Percentiles rank a stretch among this genome's conserved stretches.
These are phyloP conservation scores for Pyralis farinalis DNA, from an alignment of 2,888 invertebrate genomes.

Conservation along the genomic window DNA sequence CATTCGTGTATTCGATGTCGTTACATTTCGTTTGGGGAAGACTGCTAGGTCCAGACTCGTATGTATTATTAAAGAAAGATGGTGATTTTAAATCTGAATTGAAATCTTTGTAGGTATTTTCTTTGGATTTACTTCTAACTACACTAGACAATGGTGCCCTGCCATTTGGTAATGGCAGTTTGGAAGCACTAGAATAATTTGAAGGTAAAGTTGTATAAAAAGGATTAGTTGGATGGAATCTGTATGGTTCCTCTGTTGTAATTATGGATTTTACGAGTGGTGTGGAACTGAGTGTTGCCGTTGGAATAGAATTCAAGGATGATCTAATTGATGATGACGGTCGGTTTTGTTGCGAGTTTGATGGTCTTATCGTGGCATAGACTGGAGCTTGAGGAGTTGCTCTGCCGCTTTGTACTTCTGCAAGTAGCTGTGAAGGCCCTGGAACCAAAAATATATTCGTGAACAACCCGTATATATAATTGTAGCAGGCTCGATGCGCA, in stretches of 20 bases:
- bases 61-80: slow-evolving; percentile 39
- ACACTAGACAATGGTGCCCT: slow-evolving; percentile 48
- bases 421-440: slow-evolving; percentile 71
- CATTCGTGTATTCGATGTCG: slow-evolving; percentile 37
- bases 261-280: slow-evolving; percentile 53
- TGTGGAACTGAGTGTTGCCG: slow-evolving; percentile 48
- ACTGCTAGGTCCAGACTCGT: slow-evolving; percentile 47
- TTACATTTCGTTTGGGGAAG: slow-evolving; percentile 41
- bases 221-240: slow-evolving; percentile 72
- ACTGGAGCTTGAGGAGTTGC: slow-evolving; percentile 68
- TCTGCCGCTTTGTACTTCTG: slow-evolving; percentile 48
- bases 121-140: slow-evolving; percentile 62
- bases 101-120: slow-evolving; percentile 39
- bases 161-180: slow-evolving; percentile 66
- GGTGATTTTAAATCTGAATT: slow-evolving; percentile 50
- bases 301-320: slow-evolving; percentile 52
- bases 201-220: slow-evolving; percentile 72
- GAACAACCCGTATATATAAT: no score
- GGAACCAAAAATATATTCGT: slow-evolving; percentile 36
- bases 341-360: slow-evolving; percentile 47
- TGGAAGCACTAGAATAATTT: slow-evolving; percentile 65
- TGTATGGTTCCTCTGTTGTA: slow-evolving; percentile 48
- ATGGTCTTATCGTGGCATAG: slow-evolving; percentile 65
- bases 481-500: no score
- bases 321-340: slow-evolving; percentile 44